phyloP scores from a whole-genome alignment of 2,113 vertebrate species.

The Rousettus leschenaultii region DNA sequence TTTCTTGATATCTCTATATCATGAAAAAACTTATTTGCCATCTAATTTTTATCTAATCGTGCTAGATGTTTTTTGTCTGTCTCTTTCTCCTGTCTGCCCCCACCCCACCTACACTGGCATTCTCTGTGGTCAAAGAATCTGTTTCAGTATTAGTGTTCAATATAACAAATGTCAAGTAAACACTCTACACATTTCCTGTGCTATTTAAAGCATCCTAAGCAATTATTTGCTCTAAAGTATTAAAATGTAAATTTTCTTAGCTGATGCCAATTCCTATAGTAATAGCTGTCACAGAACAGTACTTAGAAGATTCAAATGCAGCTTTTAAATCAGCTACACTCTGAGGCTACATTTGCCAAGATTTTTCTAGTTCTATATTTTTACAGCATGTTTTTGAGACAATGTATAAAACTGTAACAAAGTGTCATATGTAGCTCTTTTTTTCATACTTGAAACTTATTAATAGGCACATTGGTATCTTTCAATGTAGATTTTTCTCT shows the following conservation, averaged over 20 bases:
- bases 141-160: slow-evolving; percentile 84
- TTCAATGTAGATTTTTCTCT: background rate
- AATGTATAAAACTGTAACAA: slow-evolving; percentile 47
- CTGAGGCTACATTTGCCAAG: slow-evolving; percentile 25
- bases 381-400: slow-evolving; percentile 39
- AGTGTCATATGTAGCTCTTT: slow-evolving; percentile 46
- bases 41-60: slow-evolving; percentile 70
- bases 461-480: background rate
- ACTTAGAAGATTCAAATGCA: slow-evolving; percentile 41
- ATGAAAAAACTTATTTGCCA: slow-evolving; percentile 62
- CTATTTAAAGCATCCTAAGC: slow-evolving; percentile 79
- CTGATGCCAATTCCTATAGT: slow-evolving; percentile 72
- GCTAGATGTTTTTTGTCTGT: slow-evolving; percentile 59
- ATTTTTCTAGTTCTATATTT: slow-evolving; percentile 57
- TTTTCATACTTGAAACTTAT: slow-evolving; percentile 7
- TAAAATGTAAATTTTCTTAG: slow-evolving; percentile 76
- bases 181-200: slow-evolving; percentile 82
- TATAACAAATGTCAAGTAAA: slow-evolving; percentile 84
- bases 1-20: slow-evolving; percentile 18
- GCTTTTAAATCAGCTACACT: slow-evolving; percentile 50
- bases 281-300: slow-evolving; percentile 66
- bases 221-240: slow-evolving; percentile 79
- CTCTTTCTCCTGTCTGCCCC: slow-evolving; percentile 56
- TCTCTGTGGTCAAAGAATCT: slow-evolving; percentile 80
- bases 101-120: slow-evolving; percentile 75